A percentile compares a stretch with the other conserved stretches of the same genome.
Evolutionary conservation across 1,140 invertebrate genomes (phyloP).

Genomic region (Drosophila aff.): DNA sequence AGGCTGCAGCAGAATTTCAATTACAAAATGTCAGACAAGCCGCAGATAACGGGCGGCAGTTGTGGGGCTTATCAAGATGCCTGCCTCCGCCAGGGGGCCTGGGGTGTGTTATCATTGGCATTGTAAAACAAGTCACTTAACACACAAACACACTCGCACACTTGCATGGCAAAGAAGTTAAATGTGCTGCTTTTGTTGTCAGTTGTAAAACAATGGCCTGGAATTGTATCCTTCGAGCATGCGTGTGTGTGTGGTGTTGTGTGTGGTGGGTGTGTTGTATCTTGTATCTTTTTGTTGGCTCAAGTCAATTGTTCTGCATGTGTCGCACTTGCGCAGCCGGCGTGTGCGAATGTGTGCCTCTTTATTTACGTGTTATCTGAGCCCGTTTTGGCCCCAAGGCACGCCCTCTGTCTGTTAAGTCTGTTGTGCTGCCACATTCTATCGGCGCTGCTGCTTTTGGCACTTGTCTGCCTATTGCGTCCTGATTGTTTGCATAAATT

Average conservation of each 20-base stretch:
- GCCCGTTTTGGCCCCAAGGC: conserved; percentile 66
- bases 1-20: conserved; percentile 75
- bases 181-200: conserved; percentile 78
- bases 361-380: conserved; percentile 52
- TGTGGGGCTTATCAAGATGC: conserved; percentile 64
- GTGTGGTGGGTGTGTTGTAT: conserved; percentile 57
- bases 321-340: conserved; percentile 38
- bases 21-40: conserved; percentile 75
- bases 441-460: conserved; percentile 45
- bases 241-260: conserved; percentile 32
- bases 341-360: conserved; percentile 13
- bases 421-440: conserved; percentile 15
- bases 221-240: conserved; percentile 58
- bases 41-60: conserved; percentile 54
- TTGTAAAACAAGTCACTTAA: conserved; percentile 82
- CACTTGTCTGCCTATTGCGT: conserved; percentile 78
- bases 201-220: conserved; percentile 77
- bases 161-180: conserved; percentile 59
- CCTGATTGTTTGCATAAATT: conserved; percentile 82
- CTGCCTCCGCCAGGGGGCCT: conserved; percentile 8
- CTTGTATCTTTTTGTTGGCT: conserved; percentile 71
- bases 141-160: conserved; percentile 44
- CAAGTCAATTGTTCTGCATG: conserved; percentile 76
- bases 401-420: conserved; percentile 40
- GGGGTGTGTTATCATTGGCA: conserved; percentile 71